Evolutionary conservation across 2,888 invertebrate species (phyloP).

Genomic region (Periphyllus acericola): DNA sequence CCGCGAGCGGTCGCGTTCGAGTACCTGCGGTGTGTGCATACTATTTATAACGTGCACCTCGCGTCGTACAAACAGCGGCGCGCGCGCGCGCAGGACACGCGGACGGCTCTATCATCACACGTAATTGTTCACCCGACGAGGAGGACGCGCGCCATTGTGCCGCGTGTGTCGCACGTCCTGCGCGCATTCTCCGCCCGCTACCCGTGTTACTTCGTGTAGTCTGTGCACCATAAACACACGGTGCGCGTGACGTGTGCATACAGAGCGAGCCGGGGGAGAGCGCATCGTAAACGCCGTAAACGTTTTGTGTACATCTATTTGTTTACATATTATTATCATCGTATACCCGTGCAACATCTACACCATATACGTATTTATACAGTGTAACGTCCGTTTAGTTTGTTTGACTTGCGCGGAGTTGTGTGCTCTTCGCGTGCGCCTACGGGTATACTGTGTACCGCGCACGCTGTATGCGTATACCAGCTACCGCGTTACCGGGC

Average conservation of each 20-base stretch:
- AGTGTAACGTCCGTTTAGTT: conserved; percentile 27
- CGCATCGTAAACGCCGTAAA: no score
- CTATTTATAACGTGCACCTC: no score
- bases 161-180: not conserved
- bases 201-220: conserved; percentile 16
- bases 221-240: not conserved
- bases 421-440: not conserved
- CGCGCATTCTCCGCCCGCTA: not conserved
- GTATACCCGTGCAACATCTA: no score
- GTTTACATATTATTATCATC: conserved; percentile 18
- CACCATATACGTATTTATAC: not conserved
- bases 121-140: not conserved
- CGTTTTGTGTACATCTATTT: no score
- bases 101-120: not conserved
- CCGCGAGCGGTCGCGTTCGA: not conserved
- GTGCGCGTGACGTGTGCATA: no score
- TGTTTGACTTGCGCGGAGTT: conserved; percentile 43
- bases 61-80: not conserved
- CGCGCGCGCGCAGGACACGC: not conserved
- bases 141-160: conserved; percentile 34
- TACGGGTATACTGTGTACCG: not conserved
- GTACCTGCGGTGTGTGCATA: not conserved
- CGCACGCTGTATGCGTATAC: not conserved
- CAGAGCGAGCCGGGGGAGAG: no score
- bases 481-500: not conserved